Conservation (phyloP, 2,888 invertebrate genomes). For the Archips crataeganus region DNA sequence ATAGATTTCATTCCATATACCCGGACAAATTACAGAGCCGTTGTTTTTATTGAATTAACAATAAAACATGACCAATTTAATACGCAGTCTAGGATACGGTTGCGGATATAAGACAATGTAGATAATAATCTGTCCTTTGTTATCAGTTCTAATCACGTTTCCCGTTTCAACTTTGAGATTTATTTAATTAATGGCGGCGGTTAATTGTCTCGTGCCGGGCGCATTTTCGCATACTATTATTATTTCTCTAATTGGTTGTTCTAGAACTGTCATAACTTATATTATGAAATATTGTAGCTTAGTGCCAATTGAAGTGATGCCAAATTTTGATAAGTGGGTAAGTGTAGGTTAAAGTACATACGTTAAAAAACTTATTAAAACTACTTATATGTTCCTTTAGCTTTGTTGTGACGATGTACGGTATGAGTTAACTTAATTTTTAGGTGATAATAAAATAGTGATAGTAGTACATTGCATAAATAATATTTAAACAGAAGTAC, state of each 20-base stretch:
- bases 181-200: constrained; percentile 34
- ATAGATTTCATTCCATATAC: constrained; percentile 35
- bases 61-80: constrained; percentile 26
- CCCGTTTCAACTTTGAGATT: constrained; percentile 19
- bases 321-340: background rate
- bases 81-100: constrained; percentile 34
- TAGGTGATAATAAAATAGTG: too few relatives aligned
- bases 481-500: background rate
- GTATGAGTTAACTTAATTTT: too few relatives aligned
- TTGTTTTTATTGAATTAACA: constrained; percentile 25
- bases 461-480: too few relatives aligned
- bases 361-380: too few relatives aligned
- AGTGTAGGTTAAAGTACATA: too few relatives aligned
- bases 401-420: too few relatives aligned
- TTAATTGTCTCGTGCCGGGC: constrained; percentile 29
- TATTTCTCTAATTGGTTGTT: constrained; percentile 30
- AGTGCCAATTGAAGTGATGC: background rate
- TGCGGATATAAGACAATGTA: constrained; percentile 25
- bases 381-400: too few relatives aligned
- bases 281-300: constrained; percentile 23
- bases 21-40: constrained; percentile 32
- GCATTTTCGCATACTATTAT: constrained; percentile 40
- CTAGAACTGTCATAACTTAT: constrained; percentile 6
- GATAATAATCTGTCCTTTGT: constrained; percentile 39
- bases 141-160: constrained; percentile 38